Evolutionary conservation across 1,140 invertebrate species (phyloP), one percentile per base, ranked within the genome.

Genomic region (Hydropsyche tenuis): DNA sequence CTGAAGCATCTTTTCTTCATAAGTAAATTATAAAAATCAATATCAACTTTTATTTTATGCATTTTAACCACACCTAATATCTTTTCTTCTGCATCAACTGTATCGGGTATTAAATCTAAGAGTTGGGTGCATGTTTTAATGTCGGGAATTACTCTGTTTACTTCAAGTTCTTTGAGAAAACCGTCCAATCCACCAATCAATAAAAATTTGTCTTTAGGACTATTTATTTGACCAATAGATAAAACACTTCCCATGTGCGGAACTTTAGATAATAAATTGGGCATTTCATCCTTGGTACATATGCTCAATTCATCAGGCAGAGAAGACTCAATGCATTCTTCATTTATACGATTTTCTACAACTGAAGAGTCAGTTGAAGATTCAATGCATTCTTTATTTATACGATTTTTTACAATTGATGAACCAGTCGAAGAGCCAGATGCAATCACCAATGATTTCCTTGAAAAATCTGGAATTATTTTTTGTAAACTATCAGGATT

Each of bases 21-120:
- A 14, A 97, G 82, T 80, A 92, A 88, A 82, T 97, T 98, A 78
- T 89, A 95, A 80, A 96, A 95, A 80, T 90, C 89, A 43, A 93
- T 88, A 83, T 97, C 94, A 0, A 90, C 82, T 77, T 86, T 86
- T 0, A 95, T 80, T 12, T 86, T 82, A 42, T 84, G 81, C 65
- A 83, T 79, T 64, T 88, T 86, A 79, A 95, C 88, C 22, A 86
- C 80, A 43, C 80, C 74, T 5, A 94, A 74, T 6, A 94, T 78
- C 75, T 88, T 84, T 75, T 90, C 84, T 82, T 97, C 95, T 27
- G 88, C 87, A 53, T 86, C 81, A 66, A 80, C 79, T 30, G 87
- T 90, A 63, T 89, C 82, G 4, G 93, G 92, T 71, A 94, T 85
- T 72, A 90, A 81, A 77, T 92, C 87, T 11, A 97, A 79, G 63